Evolutionary conservation across 2,888 invertebrate genomes (phyloP).

Genomic region (Lepidochitona cinerea): DNA sequence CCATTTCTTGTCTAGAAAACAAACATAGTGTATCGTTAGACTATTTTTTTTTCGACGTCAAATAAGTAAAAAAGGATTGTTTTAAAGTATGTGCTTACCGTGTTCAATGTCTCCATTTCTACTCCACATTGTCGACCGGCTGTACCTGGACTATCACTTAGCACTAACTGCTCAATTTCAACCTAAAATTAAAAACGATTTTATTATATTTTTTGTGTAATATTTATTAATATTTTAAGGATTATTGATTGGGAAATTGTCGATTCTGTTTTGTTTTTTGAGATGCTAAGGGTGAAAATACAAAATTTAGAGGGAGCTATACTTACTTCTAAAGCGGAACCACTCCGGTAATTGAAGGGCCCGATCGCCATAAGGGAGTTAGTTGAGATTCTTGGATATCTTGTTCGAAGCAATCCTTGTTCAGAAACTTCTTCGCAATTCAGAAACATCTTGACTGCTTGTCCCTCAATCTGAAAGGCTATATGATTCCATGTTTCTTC

Average conservation of each 20-base stretch:
- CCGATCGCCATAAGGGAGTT: constrained; percentile 54
- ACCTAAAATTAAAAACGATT: constrained; percentile 37
- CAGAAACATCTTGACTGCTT: constrained; percentile 40
- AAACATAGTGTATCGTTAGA: no score
- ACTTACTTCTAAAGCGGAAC: constrained; percentile 51
- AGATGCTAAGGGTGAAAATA: neutral
- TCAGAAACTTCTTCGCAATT: constrained; percentile 45
- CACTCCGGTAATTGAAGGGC: constrained; percentile 50
- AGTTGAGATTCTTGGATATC: constrained; percentile 4
- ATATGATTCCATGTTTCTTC: constrained; percentile 55
- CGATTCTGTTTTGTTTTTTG: neutral
- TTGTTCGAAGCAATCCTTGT: constrained; percentile 24
- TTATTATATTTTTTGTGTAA: neutral
- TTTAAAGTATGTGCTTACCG: no score
- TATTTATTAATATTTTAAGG: neutral
- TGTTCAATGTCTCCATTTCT: neutral
- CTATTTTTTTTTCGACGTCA: no score
- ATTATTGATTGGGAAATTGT: neutral
- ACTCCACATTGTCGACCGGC: constrained; percentile 48
- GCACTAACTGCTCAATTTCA: constrained; percentile 49
- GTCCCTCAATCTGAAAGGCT: constrained; percentile 44
- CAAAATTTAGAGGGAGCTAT: neutral
- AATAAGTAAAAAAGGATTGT: no score
- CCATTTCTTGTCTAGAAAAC: no score
- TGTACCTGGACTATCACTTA: constrained; percentile 41